Evolutionary conservation across 2,113 vertebrate species (phyloP), one percentile per base, ranked within the genome.

Genomic region (Silurus glanis): DNA sequence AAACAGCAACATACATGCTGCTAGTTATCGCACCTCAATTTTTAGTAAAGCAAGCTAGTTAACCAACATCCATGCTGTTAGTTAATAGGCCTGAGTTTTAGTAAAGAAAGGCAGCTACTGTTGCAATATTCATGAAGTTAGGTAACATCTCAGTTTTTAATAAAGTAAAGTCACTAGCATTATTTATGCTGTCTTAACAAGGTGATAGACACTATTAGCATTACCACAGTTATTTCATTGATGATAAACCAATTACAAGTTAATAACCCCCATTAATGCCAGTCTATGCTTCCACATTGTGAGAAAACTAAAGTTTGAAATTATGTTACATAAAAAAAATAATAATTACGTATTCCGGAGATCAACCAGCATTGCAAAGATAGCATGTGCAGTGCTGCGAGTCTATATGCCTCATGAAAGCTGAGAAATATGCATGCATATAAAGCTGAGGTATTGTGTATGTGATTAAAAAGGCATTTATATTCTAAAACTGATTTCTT

Each of bases 391-490:
- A 66, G 62, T 37, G 21, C 64, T 55, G 49, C 25, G 64, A 83
- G 47, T 55, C 64, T 83, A 51, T 83, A 69, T 67, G 45, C 62
- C 49, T 69, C 23, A 45, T 37, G n/a, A 83, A 83, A 69, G 82
- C 64, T 56, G 14, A 56, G 64, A 83, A 69, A 56, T 37, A 56
- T 79, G 19, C 75, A 56, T 79, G 75, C 82, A 37, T 83, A 53
- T 79, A 79, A 79, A 79, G n/a, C 53, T 79, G 75, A 56, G 3
- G 53, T 71, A 69, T 69, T 53, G 66, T 51, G 28, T 19, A 28
- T 53, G 64, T 59, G 82, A 71, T 83, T 83, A 47, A 67, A 69
- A 83, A 83, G 28, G 51, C 64, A 56, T 83, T 83, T 71, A 69
- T 71, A 69, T 69, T 83, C 64, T 47, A 55, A 28, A 64, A 49